These are phyloP conservation scores for Heteromyza rotundicornis DNA, from an alignment of 2,888 invertebrate species.

Conservation along the genomic window DNA sequence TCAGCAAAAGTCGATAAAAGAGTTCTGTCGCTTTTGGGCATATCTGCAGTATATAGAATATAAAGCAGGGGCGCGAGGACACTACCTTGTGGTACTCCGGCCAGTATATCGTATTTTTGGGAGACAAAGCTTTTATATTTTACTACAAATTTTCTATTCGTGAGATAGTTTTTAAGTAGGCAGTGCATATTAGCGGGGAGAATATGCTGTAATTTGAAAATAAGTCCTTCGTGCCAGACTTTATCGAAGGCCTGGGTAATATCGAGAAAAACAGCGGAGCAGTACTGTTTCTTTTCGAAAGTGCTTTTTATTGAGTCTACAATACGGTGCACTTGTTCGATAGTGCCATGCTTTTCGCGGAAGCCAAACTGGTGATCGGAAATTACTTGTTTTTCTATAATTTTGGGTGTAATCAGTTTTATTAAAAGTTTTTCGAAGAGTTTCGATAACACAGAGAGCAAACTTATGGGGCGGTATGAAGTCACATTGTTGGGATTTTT, in stretches of 20 bases:
- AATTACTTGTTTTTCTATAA: too few relatives aligned
- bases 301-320: background rate
- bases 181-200: background rate
- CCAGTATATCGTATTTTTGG: background rate
- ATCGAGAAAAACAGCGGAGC: slow-evolving; percentile 15
- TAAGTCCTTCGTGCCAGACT: slow-evolving; percentile 18
- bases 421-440: too few relatives aligned
- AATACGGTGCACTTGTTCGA: slow-evolving; percentile 17
- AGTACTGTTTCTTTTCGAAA: slow-evolving; percentile 13
- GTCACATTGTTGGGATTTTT: too few relatives aligned
- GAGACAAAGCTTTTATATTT: slow-evolving; percentile 1
- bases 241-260: slow-evolving; percentile 19
- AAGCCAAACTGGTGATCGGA: too few relatives aligned
- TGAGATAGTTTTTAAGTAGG: slow-evolving; percentile 1
- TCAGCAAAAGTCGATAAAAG: slow-evolving; percentile 12
- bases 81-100: slow-evolving; percentile 10
- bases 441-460: too few relatives aligned
- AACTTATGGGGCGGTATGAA: too few relatives aligned
- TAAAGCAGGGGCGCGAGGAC: slow-evolving; percentile 13
- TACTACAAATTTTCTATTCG: background rate
- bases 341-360: too few relatives aligned
- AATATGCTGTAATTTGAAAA: slow-evolving; percentile 12
- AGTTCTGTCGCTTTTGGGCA: slow-evolving; percentile 1
- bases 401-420: too few relatives aligned
- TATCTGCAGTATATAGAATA: slow-evolving; percentile 4